phyloP scores from a whole-genome alignment of 2,888 invertebrate genomes.

The Plagodis pulveraria region DNA sequence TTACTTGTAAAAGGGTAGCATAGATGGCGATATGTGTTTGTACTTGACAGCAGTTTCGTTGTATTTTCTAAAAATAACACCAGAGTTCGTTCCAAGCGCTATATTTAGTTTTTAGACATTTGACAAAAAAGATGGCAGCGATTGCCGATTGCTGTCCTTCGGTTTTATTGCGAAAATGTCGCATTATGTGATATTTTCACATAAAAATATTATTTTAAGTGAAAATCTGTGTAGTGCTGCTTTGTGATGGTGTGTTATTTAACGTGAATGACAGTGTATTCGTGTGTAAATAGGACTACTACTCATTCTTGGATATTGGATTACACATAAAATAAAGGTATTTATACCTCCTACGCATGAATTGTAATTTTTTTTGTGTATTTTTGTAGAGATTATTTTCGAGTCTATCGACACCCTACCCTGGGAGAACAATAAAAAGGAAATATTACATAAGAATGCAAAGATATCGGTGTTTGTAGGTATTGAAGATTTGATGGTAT shows the following conservation, averaged over 20 bases:
- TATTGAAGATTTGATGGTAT: slow-evolving; percentile 41
- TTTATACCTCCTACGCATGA: slow-evolving; percentile 75
- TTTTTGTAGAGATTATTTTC: slow-evolving; percentile 36
- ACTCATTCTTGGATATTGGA: slow-evolving; percentile 82
- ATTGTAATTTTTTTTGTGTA: slow-evolving; percentile 46
- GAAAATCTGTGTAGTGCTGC: slow-evolving; percentile 81
- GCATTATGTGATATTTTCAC: slow-evolving; percentile 83
- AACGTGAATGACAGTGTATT: slow-evolving; percentile 78
- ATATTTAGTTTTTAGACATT: slow-evolving; percentile 84
- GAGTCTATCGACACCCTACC: slow-evolving; percentile 22
- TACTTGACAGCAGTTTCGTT: slow-evolving; percentile 48
- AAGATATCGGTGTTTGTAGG: slow-evolving; percentile 38
- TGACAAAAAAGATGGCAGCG: slow-evolving; percentile 86
- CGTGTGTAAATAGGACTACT: slow-evolving; percentile 78
- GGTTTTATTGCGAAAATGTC: slow-evolving; percentile 82
- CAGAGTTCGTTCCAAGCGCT: slow-evolving; percentile 83
- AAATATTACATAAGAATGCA: slow-evolving; percentile 77
- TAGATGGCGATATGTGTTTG: slow-evolving; percentile 62
- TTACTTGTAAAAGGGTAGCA: not conserved
- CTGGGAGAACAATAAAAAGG: slow-evolving; percentile 36
- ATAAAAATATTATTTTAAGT: slow-evolving; percentile 76
- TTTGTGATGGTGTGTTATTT: slow-evolving; percentile 79
- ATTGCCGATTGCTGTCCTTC: slow-evolving; percentile 81
- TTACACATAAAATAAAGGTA: slow-evolving; percentile 83
- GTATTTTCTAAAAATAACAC: slow-evolving; percentile 83